These are phyloP conservation scores for Florisuga fusca DNA, from an alignment of 2,797 vertebrate genomes.

Conservation along the genomic window DNA sequence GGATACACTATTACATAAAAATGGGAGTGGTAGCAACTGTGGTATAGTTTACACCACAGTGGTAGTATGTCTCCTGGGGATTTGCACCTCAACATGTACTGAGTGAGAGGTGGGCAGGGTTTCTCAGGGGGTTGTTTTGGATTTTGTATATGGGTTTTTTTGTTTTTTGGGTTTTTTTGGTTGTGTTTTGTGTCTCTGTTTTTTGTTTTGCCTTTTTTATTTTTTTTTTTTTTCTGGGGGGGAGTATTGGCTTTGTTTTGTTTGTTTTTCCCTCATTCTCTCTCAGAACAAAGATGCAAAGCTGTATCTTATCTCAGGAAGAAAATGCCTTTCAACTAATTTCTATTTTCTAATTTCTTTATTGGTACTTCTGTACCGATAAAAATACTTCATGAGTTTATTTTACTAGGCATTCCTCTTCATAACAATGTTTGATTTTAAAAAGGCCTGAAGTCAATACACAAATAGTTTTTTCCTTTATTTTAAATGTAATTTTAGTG, in stretches of 20 bases:
- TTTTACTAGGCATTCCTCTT: neutral
- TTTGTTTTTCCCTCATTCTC: neutral
- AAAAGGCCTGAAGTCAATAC: neutral
- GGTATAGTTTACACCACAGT: neutral
- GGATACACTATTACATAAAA: neutral
- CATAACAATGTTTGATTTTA: neutral
- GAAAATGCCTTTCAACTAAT: neutral
- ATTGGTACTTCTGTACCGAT: neutral
- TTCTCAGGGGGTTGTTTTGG: neutral
- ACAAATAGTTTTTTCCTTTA: neutral
- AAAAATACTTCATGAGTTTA: neutral
- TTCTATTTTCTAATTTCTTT: neutral
- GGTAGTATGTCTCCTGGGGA: neutral
- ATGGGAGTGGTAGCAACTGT: neutral
- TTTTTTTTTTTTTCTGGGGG: neutral
- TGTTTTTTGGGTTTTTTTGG: neutral
- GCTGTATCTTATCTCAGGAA: neutral
- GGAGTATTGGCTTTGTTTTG: neutral
- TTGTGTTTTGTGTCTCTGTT: too few relatives aligned
- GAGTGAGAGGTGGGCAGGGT: neutral
- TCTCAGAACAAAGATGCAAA: neutral
- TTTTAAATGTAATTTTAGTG: neutral
- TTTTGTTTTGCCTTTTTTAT: too few relatives aligned
- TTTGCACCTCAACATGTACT: neutral
- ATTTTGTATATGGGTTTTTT: too few relatives aligned